Percentiles rank a stretch among this genome's conserved stretches.
Evolutionary conservation across 2,797 vertebrate genomes (phyloP).

Genomic region (Lates japonicus): DNA sequence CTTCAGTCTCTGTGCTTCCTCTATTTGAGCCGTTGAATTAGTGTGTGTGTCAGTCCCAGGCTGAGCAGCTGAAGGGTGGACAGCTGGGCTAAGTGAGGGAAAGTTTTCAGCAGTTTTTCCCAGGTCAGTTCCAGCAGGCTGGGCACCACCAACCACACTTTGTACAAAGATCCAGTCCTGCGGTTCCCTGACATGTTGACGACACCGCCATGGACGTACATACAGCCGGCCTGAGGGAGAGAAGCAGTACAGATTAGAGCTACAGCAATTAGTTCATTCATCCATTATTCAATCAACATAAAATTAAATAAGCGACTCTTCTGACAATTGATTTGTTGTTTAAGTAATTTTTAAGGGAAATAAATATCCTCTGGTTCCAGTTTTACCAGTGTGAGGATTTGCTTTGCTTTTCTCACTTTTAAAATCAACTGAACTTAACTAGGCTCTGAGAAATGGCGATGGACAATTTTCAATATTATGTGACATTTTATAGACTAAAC

Average conservation of each 20-base stretch:
- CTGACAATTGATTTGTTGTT: not conserved
- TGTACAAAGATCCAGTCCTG: conserved; percentile 95
- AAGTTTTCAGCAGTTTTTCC: conserved; percentile 93
- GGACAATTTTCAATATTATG: no score
- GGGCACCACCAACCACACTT: conserved; percentile 98
- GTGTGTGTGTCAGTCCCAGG: conserved; percentile 94
- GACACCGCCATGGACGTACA: conserved; percentile 98
- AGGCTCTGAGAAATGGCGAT: not conserved
- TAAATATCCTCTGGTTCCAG: not conserved
- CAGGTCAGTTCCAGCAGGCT: conserved; percentile 97
- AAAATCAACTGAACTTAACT: not conserved
- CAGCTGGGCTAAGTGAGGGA: conserved; percentile 91
- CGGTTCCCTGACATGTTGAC: conserved; percentile 96
- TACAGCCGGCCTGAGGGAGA: conserved; percentile 92
- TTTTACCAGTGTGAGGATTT: not conserved
- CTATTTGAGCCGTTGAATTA: conserved; percentile 96
- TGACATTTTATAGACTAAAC: not conserved
- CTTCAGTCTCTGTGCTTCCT: conserved; percentile 7
- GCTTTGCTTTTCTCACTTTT: not conserved
- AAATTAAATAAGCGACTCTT: not conserved
- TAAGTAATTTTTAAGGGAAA: not conserved
- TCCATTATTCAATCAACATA: no score
- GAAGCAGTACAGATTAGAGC: not conserved
- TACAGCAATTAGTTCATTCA: not conserved
- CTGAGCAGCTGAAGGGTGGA: conserved; percentile 92